These are phyloP conservation scores for Drosophila orena DNA, from an alignment of 1,140 invertebrate genomes.

Conservation along the genomic window DNA sequence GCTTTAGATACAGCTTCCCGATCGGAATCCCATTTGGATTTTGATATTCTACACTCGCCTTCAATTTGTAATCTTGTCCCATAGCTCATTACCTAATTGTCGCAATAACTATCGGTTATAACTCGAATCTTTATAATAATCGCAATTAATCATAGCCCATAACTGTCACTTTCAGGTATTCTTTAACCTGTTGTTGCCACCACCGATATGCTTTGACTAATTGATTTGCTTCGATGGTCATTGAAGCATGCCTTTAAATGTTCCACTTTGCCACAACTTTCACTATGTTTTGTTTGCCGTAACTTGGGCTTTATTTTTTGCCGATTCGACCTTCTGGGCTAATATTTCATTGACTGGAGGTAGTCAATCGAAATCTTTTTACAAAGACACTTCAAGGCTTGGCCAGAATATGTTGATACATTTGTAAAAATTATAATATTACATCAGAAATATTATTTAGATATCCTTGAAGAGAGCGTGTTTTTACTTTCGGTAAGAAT, in stretches of 20 bases:
- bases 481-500: no score
- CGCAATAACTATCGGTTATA: constrained; percentile 5
- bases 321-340: constrained; percentile 11
- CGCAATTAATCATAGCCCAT: constrained; percentile 22
- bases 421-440: no score
- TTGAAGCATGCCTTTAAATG: constrained; percentile 26
- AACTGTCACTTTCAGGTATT: constrained; percentile 43
- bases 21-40: constrained; percentile 14
- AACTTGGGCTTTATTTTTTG: constrained; percentile 19
- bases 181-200: constrained; percentile 12
- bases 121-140: not conserved
- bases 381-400: constrained; percentile 18
- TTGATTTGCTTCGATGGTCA: constrained; percentile 58
- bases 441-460: no score
- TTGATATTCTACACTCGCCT: constrained; percentile 12
- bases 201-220: constrained; percentile 49
- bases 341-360: not conserved
- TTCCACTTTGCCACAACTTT: constrained; percentile 26
- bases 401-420: constrained; percentile 6
- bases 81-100: constrained; percentile 23
- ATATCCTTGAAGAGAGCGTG: no score
- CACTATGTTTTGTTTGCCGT: constrained; percentile 15
- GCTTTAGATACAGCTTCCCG: constrained; percentile 1
- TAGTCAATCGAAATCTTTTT: constrained; percentile 3
- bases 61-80: constrained; percentile 45